A percentile compares a stretch with the other conserved stretches of the same genome.
Evolutionary conservation across 2,113 vertebrate species (phyloP).

Genomic region (Embiotoca jacksoni): DNA sequence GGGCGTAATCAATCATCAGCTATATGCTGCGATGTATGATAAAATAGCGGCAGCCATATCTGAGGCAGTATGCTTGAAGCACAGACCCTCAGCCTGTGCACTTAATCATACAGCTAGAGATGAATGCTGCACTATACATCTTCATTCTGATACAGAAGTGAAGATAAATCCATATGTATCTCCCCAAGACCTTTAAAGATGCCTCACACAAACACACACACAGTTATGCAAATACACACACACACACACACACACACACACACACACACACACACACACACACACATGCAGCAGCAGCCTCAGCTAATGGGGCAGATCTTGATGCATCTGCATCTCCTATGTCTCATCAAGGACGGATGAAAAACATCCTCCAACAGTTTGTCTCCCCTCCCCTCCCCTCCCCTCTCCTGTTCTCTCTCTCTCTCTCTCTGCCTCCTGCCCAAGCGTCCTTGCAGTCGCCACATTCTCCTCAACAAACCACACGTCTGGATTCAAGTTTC

Average conservation of each 20-base stretch:
- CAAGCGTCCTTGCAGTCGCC: slow-evolving; percentile 4
- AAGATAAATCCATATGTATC: slow-evolving; percentile 17
- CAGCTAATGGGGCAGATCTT: slow-evolving; percentile 35
- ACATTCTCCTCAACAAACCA: slow-evolving; percentile 20
- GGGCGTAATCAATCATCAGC: slow-evolving; percentile 33
- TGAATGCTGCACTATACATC: slow-evolving; percentile 15
- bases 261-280: background rate
- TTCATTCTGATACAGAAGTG: slow-evolving; percentile 31
- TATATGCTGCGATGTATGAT: background rate
- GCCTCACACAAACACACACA: background rate
- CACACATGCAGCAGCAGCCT: slow-evolving; percentile 26
- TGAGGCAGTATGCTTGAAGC: slow-evolving; percentile 15
- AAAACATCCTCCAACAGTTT: slow-evolving; percentile 38
- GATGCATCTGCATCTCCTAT: slow-evolving; percentile 41
- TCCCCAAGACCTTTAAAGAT: background rate
- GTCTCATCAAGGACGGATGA: slow-evolving; percentile 51
- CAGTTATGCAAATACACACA: background rate
- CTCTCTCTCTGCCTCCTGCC: background rate
- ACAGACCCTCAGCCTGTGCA: slow-evolving; percentile 5
- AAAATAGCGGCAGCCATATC: slow-evolving; percentile 19
- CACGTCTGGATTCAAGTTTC: slow-evolving; percentile 29
- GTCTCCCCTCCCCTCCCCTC: slow-evolving; percentile 13
- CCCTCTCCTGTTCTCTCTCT: background rate
- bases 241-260: background rate
- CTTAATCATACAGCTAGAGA: slow-evolving; percentile 35